Evolutionary conservation across 2,797 vertebrate species (phyloP).

Genomic region (Thripadectes ignobilis): DNA sequence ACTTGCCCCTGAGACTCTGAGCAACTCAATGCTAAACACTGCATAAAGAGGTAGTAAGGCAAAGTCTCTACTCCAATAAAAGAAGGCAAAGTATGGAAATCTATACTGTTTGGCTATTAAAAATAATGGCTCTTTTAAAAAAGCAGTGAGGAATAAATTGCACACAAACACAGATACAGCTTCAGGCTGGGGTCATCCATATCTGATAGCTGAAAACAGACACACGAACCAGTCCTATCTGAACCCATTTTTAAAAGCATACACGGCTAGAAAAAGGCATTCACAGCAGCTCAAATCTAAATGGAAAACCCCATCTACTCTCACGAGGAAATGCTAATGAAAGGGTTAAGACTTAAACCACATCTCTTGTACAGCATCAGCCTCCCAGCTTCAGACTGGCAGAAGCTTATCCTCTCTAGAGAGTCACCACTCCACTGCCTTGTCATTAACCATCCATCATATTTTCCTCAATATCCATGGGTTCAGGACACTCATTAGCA

Average conservation of each 20-base stretch:
- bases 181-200: not conserved
- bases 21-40: not conserved
- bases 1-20: not conserved
- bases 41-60: not conserved
- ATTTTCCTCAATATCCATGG: not conserved
- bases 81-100: not conserved
- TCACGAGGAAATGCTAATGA: not conserved
- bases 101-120: not conserved
- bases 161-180: not conserved
- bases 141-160: not conserved
- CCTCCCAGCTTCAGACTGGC: not conserved
- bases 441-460: not conserved
- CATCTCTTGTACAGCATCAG: not conserved
- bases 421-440: not conserved
- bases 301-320: not conserved
- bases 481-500: not conserved
- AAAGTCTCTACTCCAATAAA: not conserved
- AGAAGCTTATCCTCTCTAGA: not conserved
- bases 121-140: not conserved
- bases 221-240: not conserved
- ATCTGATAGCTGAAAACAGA: not conserved
- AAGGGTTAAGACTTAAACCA: not conserved
- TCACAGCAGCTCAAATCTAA: not conserved
- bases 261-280: not conserved
- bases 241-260: not conserved